Evolutionary conservation across 1,140 invertebrate species (phyloP), one percentile per base, ranked within the genome.

Genomic region (Ceratitis capitata): DNA sequence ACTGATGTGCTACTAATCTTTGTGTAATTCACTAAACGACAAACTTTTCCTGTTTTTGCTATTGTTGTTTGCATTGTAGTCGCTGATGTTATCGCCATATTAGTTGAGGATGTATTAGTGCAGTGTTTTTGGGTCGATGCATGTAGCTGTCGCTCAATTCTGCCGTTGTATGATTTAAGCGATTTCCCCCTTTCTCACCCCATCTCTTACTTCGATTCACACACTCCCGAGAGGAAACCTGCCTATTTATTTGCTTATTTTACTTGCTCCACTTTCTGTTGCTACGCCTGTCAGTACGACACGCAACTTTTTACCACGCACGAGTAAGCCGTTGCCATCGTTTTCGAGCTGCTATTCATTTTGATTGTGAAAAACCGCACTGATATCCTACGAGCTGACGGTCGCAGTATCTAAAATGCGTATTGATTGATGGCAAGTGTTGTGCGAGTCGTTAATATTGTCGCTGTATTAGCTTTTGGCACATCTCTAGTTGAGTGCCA

Each of bases 361-460:
- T 78, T 78, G 19, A 7, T 74, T 64, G 58, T 23, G 58, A 14
- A 26, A 74, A 26, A 74, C 39, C 19, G 69, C 39, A 78, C n/a
- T 7, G n/a, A 0, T 12, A 45, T 47, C 39, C 35, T 78, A 32
- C 69, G 32, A 23, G 51, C n/a, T n/a, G 64, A 10, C 56, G 26
- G 6, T 23, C 39, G 39, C 69, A 26, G 16, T 78, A 19, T 35
- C 39, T 78, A 45, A 78, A n/a, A 78, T n/a, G 51, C 3, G 2
- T 78, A 78, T 78, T 78, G 69, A 78, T 78, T 78, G 69, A 78
- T 78, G 69, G 69, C 69, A 78, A 23, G 32, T 19, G 69, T 32
- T 45, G 39, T 45, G 39, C 35, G 35, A n/a, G n/a, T 12, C 69
- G 69, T 78, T 78, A 78, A 78, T 78, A 78, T 78, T 26, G 39